phyloP scores from a whole-genome alignment of 2,797 vertebrate species.

The Micropoecilia bifurca region DNA sequence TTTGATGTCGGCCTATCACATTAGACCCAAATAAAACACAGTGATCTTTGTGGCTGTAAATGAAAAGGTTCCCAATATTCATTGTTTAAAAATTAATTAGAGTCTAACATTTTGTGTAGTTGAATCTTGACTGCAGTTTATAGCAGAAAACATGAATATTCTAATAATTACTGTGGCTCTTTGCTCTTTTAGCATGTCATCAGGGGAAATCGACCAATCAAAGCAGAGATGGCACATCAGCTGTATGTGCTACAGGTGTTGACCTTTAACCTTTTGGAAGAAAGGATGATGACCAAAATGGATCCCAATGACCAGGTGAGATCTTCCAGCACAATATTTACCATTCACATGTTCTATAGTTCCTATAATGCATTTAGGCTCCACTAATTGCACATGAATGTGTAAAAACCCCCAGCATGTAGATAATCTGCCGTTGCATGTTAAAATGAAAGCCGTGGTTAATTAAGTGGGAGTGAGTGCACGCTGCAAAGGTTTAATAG shows the following conservation, averaged over 20 bases:
- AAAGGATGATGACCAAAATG: conserved; percentile 99
- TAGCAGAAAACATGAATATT: not conserved
- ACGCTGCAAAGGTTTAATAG: conserved; percentile 2
- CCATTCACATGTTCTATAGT: not conserved
- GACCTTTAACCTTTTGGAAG: conserved; percentile 97
- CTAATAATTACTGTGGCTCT: not conserved
- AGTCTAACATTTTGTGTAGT: conserved; percentile 1
- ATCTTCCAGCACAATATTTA: not conserved
- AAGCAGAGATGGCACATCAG: conserved; percentile 99
- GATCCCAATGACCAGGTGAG: conserved; percentile 95
- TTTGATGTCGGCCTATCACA: not conserved
- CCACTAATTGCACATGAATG: not conserved
- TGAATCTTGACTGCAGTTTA: not conserved
- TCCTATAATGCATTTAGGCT: not conserved
- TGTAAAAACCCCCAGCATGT: not conserved
- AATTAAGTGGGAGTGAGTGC: conserved; percentile 5
- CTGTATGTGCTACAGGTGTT: conserved; percentile 96
- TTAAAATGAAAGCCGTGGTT: conserved; percentile 11
- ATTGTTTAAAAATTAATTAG: not conserved
- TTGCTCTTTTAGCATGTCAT: conserved; percentile 89
- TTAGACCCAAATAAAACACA: not conserved
- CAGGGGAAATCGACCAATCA: conserved; percentile 95
- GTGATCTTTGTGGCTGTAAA: not conserved
- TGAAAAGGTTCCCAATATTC: not conserved
- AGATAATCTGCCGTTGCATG: not conserved